phyloP scores from a whole-genome alignment of 2,113 vertebrate genomes.

The Odontophorus gujanensis region DNA sequence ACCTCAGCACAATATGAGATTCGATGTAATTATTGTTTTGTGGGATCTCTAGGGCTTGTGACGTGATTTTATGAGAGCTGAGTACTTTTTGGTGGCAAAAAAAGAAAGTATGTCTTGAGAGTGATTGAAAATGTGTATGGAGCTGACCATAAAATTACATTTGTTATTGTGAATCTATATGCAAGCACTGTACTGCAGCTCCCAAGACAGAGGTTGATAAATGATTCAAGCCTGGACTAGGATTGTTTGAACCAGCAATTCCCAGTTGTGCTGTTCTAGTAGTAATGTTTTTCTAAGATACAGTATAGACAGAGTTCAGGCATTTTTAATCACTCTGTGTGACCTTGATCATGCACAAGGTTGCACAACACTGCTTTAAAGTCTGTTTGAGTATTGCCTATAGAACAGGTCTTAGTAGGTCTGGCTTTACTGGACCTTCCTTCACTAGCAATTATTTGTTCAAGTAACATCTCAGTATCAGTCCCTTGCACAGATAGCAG shows the following conservation, averaged over 20 bases:
- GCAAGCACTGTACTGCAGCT: background rate
- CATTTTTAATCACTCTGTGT: background rate
- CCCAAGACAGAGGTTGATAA: background rate
- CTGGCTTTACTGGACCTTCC: background rate
- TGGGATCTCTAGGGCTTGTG: background rate
- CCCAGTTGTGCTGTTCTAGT: background rate
- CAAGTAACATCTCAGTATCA: background rate
- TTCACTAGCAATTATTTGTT: background rate
- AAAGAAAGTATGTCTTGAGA: background rate
- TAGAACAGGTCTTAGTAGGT: background rate
- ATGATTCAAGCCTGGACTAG: background rate
- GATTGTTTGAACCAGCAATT: slow-evolving; percentile 5
- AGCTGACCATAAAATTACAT: background rate
- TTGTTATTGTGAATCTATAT: background rate
- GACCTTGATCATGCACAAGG: background rate
- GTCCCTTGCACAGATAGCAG: background rate
- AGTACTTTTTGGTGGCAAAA: background rate
- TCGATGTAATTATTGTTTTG: background rate
- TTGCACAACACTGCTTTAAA: background rate
- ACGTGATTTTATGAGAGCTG: background rate
- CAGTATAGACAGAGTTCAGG: background rate
- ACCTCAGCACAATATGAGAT: background rate
- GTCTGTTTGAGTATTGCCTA: background rate
- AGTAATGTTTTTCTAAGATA: slow-evolving; percentile 28
- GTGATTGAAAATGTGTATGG: background rate